These are phyloP conservation scores for Salticus scenicus DNA, from an alignment of 2,888 invertebrate genomes.

Conservation along the genomic window DNA sequence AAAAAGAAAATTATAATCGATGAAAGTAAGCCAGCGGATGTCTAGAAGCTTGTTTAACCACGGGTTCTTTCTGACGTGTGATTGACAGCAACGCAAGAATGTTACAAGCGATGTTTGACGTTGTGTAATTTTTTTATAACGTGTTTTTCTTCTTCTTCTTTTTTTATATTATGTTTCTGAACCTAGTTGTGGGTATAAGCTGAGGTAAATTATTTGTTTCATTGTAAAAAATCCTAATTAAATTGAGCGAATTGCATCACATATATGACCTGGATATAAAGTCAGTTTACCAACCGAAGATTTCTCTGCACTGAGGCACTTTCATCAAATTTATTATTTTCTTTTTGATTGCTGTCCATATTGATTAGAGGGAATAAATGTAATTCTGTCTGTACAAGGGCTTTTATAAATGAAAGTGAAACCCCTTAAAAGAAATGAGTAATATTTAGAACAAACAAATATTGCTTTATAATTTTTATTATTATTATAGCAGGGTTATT, in stretches of 20 bases:
- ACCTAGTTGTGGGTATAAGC: constrained; percentile 6
- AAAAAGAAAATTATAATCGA: constrained; percentile 21
- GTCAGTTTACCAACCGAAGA: background rate
- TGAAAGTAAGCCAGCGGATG: constrained; percentile 41
- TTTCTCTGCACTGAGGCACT: background rate
- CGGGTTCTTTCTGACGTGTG: constrained; percentile 43
- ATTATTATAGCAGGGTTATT: no score
- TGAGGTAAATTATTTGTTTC: constrained; percentile 8
- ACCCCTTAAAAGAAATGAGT: no score
- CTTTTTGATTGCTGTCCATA: no score
- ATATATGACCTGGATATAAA: background rate
- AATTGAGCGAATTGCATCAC: constrained; percentile 19
- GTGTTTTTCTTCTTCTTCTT: background rate
- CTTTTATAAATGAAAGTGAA: no score
- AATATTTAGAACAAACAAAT: no score
- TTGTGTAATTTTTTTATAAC: constrained; percentile 25
- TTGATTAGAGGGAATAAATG: no score
- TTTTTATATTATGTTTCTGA: no score
- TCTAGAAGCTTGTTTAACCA: constrained; percentile 46
- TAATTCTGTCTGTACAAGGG: no score
- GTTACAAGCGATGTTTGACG: constrained; percentile 32
- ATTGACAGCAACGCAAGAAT: constrained; percentile 36
- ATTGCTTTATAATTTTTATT: no score
- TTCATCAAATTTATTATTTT: background rate
- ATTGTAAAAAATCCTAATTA: constrained; percentile 24